Conservation (phyloP, 2,113 vertebrate species). For the Nematolebias whitei region DNA sequence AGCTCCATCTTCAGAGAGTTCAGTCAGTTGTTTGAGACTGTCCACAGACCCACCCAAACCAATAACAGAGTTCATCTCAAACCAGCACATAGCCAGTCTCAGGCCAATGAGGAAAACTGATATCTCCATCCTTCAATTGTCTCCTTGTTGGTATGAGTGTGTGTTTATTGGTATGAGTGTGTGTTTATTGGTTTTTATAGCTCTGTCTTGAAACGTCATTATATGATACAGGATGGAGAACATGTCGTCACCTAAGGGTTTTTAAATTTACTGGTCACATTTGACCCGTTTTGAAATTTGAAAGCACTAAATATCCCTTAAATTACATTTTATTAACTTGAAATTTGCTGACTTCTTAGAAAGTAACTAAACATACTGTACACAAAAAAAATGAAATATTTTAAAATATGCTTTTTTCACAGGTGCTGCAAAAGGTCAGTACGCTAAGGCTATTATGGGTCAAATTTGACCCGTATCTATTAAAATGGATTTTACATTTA, state of each 20-base stretch:
- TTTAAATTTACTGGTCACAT: neutral
- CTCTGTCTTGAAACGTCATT: neutral
- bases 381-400: neutral
- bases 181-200: conserved; percentile 37
- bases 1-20: neutral
- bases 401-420: neutral
- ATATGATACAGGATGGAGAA: neutral
- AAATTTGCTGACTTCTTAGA: neutral
- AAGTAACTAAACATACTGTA: no score
- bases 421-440: neutral
- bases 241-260: rapidly evolving
- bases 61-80: conserved; percentile 18
- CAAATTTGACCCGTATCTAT: neutral
- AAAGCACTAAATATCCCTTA: neutral
- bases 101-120: conserved; percentile 1
- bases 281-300: neutral
- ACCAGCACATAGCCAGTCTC: conserved; percentile 11
- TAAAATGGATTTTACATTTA: neutral
- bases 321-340: neutral
- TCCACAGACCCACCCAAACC: rapidly evolving
- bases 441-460: neutral
- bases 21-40: neutral
- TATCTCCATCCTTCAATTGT: conserved; percentile 15
- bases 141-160: conserved; percentile 5
- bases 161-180: neutral